These are phyloP conservation scores for Gymnogyps californianus DNA, from an alignment of 2,113 vertebrate genomes.

Conservation along the genomic window DNA sequence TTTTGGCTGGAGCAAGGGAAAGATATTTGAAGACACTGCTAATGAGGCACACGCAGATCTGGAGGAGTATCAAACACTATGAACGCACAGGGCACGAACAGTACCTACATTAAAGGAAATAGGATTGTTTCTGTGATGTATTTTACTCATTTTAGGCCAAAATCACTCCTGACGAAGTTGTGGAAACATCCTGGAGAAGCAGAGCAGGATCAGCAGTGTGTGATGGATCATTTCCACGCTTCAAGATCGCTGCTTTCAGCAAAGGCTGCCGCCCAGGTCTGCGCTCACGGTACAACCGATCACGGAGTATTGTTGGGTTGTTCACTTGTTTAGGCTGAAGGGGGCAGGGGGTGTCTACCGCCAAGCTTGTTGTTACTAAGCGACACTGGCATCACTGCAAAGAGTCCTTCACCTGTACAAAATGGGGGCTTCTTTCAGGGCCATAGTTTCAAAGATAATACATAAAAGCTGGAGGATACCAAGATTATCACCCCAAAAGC, in stretches of 20 bases:
- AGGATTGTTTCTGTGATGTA: accelerated
- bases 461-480: not conserved
- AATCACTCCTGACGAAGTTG: not conserved
- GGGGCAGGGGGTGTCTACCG: not conserved
- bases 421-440: not conserved
- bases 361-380: no score
- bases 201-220: not conserved
- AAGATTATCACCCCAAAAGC: not conserved
- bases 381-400: not conserved
- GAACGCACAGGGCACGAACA: not conserved
- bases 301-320: not conserved
- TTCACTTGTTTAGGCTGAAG: not conserved
- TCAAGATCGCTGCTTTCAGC: not conserved
- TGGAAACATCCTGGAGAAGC: not conserved
- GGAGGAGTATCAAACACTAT: not conserved
- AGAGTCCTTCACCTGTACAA: not conserved
- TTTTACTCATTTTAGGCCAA: not conserved
- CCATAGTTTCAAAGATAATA: not conserved
- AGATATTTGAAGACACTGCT: not conserved
- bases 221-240: not conserved
- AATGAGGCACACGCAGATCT: not conserved
- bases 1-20: not conserved
- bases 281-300: accelerated
- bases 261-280: not conserved
- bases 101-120: not conserved